phyloP scores from a whole-genome alignment of 2,797 vertebrate genomes.

The Hydrolagus colliei region DNA sequence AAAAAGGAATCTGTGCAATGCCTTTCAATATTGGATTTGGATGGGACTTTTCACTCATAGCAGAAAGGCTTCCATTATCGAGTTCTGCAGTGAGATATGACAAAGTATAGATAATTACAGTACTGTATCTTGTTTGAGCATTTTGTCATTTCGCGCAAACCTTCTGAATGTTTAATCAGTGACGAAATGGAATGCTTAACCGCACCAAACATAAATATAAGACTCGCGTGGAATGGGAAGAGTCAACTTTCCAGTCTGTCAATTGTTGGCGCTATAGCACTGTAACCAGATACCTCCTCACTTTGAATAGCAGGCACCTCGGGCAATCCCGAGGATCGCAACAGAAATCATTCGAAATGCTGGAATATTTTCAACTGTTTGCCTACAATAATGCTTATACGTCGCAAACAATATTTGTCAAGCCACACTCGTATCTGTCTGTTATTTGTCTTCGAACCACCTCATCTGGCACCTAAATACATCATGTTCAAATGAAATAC shows the following conservation, averaged over 20 bases:
- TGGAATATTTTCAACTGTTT: conserved; percentile 22
- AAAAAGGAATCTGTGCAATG: neutral
- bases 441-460: neutral
- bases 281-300: conserved; percentile 11
- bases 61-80: neutral
- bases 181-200: neutral
- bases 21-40: neutral
- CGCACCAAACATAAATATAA: conserved; percentile 1
- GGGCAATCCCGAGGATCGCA: neutral
- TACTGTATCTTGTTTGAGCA: neutral
- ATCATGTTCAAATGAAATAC: neutral
- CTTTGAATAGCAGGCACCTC: neutral
- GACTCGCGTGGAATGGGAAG: neutral
- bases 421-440: neutral
- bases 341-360: neutral
- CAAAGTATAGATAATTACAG: conserved; percentile 2
- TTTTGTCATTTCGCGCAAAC: conserved; percentile 13
- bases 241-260: neutral
- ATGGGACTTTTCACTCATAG: neutral
- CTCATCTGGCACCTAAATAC: neutral
- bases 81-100: neutral
- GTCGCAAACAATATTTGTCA: neutral
- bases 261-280: neutral
- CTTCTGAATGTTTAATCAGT: conserved; percentile 20
- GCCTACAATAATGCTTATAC: neutral